Evolutionary conservation across 2,888 invertebrate genomes (phyloP).

Genomic region (Orchestes rusci): DNA sequence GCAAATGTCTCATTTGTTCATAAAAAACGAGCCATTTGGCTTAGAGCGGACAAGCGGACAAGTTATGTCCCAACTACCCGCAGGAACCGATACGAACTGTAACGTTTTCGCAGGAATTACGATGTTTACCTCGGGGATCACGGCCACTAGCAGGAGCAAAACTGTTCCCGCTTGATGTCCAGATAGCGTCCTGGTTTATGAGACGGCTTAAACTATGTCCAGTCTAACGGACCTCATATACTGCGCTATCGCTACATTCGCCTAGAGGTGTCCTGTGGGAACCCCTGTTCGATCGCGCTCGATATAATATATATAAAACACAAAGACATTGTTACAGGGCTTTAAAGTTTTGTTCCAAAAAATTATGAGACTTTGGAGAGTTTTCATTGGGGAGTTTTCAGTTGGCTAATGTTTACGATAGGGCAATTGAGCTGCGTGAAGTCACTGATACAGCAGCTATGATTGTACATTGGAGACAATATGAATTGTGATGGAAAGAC

Average conservation of each 20-base stretch:
- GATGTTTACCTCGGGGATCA: slow-evolving; percentile 45
- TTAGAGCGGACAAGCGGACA: too few species aligned
- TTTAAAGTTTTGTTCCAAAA: too few species aligned
- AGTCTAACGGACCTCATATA: slow-evolving; percentile 46
- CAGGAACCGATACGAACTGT: slow-evolving; percentile 23
- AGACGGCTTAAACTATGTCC: slow-evolving; percentile 47
- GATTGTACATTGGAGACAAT: too few species aligned
- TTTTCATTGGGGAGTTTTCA: too few species aligned
- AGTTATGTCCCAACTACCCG: slow-evolving; percentile 22
- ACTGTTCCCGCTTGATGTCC: slow-evolving; percentile 45
- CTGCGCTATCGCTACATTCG: slow-evolving; percentile 46
- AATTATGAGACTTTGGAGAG: too few species aligned
- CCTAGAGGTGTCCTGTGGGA: slow-evolving; percentile 38
- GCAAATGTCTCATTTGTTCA: too few species aligned
- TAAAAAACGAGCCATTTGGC: too few species aligned
- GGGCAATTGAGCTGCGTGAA: too few species aligned
- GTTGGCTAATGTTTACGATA: too few species aligned
- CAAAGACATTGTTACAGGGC: slow-evolving; percentile 23
- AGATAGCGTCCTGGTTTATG: slow-evolving; percentile 46
- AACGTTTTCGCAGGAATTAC: slow-evolving; percentile 36
- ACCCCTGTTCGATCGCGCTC: slow-evolving; percentile 28
- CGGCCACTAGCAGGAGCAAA: slow-evolving; percentile 32
- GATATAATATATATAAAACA: slow-evolving; percentile 25
- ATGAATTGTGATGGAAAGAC: too few species aligned
- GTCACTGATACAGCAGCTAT: too few species aligned